These are phyloP conservation scores for Hesperophylax magnus DNA, from an alignment of 1,140 invertebrate species.

Conservation along the genomic window DNA sequence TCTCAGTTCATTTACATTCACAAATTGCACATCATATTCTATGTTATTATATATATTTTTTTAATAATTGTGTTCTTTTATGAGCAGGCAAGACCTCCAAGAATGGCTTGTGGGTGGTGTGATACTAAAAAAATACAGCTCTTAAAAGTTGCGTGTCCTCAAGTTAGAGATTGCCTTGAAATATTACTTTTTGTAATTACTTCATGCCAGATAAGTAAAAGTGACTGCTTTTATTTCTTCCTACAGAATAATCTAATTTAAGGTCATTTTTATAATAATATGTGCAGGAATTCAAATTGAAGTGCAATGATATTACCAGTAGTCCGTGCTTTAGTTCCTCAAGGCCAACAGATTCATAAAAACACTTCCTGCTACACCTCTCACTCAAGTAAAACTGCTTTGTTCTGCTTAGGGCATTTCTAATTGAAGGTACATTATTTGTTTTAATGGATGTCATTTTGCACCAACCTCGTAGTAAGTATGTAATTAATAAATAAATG, in stretches of 20 bases:
- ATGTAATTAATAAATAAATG: no score
- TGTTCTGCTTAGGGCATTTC: slow-evolving; percentile 2
- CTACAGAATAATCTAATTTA: slow-evolving; percentile 16
- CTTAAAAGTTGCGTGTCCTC: no score
- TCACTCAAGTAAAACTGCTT: background rate
- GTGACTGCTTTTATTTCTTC: slow-evolving; percentile 17
- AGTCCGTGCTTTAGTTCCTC: slow-evolving; percentile 2
- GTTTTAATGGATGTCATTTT: background rate
- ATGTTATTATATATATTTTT: no score
- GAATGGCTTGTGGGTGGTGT: no score
- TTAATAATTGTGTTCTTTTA: no score
- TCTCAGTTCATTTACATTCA: no score
- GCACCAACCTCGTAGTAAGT: background rate
- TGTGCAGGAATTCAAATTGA: slow-evolving; percentile 25
- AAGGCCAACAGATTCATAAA: slow-evolving; percentile 34
- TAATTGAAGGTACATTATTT: background rate
- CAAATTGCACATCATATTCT: no score
- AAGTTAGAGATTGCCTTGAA: background rate
- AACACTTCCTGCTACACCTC: slow-evolving; percentile 36
- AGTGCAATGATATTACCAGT: slow-evolving; percentile 10
- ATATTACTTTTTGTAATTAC: background rate
- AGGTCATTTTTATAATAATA: slow-evolving; percentile 15
- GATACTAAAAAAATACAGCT: no score
- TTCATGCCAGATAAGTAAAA: background rate
- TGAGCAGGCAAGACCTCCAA: no score